Evolutionary conservation across 2,113 vertebrate species (phyloP), one percentile per base, ranked within the genome.

Genomic region (Pedionomus torquatus): DNA sequence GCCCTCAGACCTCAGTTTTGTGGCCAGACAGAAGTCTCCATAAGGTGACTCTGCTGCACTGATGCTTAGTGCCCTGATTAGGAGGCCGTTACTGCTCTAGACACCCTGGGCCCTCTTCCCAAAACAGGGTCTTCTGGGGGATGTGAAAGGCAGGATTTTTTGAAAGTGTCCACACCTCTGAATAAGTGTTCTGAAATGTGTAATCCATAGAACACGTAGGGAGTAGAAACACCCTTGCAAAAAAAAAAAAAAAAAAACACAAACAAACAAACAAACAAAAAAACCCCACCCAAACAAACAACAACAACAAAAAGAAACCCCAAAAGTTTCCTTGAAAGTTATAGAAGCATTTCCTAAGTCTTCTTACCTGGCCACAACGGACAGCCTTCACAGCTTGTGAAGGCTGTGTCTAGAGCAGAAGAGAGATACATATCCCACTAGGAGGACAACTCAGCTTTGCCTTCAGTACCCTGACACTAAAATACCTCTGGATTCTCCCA

Each of bases 121-220:
- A 28, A 2, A 15, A 5, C 14, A 64, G 6, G 8, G n/a, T 28
- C n/a, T 84, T 63, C n/a, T 81, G 37, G 57, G 68, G 91, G 60
- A 58, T 9, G 5, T 20, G 30, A 49, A 76, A 61, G 12, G 26
- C 9, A 77, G 35, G 17, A 65, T 41, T 72, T 79, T 52, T 61
- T 72, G 54, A 71, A 87, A 37, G 20, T 21, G 14, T 55, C 24
- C 1, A 5, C 30, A 57, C 1, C 24, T 21, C 37, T 87, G 44
- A 81, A 77, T 51, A 77, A 92, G 19, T 41, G 44, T 28, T 92
- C 41, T 31, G 17, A 91, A 80, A 55, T 2, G 2, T 4, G 3
- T 37, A 39, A 60, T 23, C 31, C 49, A 46, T 37, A 61, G 61
- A 65, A 64, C 19, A 43, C 0, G 0, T 7, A 63, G 19, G 23